Base-by-base conservation (phyloP, 2,888 invertebrate species). In the Diaphora mendica region DNA sequence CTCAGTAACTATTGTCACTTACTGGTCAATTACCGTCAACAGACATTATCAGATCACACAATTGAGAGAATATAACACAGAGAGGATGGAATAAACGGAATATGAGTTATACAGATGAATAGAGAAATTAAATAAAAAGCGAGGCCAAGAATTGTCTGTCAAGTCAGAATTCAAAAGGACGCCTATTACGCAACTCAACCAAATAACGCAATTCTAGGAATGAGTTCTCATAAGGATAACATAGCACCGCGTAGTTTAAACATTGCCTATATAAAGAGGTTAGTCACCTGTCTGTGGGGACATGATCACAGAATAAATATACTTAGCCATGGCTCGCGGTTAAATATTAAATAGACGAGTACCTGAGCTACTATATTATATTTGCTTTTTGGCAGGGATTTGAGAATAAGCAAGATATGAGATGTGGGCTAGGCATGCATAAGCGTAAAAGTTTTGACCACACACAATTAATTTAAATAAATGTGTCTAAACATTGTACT, bases 221-320 rank as follows among this genome's bases (percentile, higher is more conserved):
- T 30, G 42, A 11, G 23, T 69, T 48, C 64, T 59, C 65, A 55
- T 23, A 70, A 72, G 67, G 71, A 78, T 77, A 79, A 80, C 55
- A 51, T 59, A 69, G 69, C 67, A 72, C 65, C n/a, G 55, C 11
- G 68, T 66, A 71, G 55, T 64, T 48, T 39, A 65, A 62, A 62
- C 17, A 62, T 62, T 42, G 51, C 68, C 64, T 75, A 80, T 72
- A 85, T 85, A 79, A 85, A 82, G 72, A 81, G 85, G 83, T 82
- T 80, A 77, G 64, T 70, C 65, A 82, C 71, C 77, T 80, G 73
- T 64, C 72, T 73, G 81, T 80, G 79, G 81, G 76, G 33, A 75
- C 71, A 73, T 72, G 67, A 75, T 69, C 65, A 77, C 68, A 26
- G 68, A 65, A 67, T 71, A 65, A 79, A 74, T 35, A 23, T 33